Evolutionary conservation across 2,113 vertebrate genomes (phyloP).

Genomic region (Lophura nycthemera): DNA sequence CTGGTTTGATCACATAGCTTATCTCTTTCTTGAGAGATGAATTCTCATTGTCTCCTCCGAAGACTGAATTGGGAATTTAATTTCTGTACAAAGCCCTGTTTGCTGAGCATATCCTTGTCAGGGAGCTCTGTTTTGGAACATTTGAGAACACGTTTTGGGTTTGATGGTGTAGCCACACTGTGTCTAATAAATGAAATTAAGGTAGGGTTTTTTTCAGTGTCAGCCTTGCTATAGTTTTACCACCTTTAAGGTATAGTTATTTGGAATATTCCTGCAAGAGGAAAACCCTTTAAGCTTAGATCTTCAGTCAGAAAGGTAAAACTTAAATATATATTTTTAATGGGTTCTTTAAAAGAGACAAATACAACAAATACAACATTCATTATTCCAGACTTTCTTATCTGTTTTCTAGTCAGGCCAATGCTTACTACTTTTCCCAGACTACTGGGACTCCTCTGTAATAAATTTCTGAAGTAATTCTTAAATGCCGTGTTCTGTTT

Average conservation of each 20-base stretch:
- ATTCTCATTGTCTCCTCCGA: neutral
- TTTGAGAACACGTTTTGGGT: neutral
- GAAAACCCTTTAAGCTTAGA: neutral
- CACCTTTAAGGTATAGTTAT: neutral
- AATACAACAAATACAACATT: neutral
- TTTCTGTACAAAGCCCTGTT: neutral
- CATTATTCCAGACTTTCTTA: neutral
- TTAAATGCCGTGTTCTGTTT: constrained; percentile 14
- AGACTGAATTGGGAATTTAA: neutral
- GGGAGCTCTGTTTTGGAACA: neutral
- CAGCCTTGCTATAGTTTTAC: neutral
- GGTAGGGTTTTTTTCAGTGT: neutral
- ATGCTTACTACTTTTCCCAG: neutral
- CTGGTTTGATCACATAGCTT: neutral
- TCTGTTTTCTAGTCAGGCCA: neutral
- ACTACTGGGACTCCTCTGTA: neutral
- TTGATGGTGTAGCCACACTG: neutral
- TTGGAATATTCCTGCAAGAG: neutral
- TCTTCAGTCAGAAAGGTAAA: neutral
- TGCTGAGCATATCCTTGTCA: neutral
- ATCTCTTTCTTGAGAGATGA: neutral
- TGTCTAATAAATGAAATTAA: neutral
- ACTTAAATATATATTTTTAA: neutral
- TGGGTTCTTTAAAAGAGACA: neutral
- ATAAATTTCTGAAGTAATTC: constrained; percentile 26